Conservation (phyloP, 2,113 vertebrate genomes). For the Hippoglossus stenolepis region DNA sequence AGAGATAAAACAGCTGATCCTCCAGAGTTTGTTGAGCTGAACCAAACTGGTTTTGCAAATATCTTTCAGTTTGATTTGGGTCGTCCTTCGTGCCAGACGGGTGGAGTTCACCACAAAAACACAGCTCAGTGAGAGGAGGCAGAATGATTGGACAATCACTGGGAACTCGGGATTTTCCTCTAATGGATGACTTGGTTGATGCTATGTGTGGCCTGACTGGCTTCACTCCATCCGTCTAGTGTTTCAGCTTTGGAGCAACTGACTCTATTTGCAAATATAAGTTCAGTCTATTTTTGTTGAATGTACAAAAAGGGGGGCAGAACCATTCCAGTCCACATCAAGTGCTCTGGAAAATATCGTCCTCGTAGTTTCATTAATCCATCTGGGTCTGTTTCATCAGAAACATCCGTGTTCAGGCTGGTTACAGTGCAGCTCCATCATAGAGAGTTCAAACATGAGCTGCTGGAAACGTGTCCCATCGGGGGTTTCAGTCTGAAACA, state of each 20-base stretch:
- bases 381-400: conserved; percentile 25
- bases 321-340: conserved; percentile 27
- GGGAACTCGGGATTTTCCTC: conserved; percentile 33
- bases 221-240: conserved; percentile 10
- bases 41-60: conserved; percentile 19
- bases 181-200: conserved; percentile 39
- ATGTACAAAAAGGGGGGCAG: not conserved
- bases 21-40: conserved; percentile 14
- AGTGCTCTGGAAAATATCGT: conserved; percentile 36
- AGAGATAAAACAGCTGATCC: conserved; percentile 6
- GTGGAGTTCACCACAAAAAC: conserved; percentile 24
- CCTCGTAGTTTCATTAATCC: conserved; percentile 12
- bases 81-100: conserved; percentile 27
- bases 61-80: conserved; percentile 30
- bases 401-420: conserved; percentile 15
- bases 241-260: conserved; percentile 25
- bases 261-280: conserved; percentile 30
- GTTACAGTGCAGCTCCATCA: conserved; percentile 26
- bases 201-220: conserved; percentile 30
- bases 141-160: conserved; percentile 35
- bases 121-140: conserved; percentile 20
- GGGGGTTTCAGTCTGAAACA: conserved; percentile 33
- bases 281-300: conserved; percentile 26
- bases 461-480: conserved; percentile 32
- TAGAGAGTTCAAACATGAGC: conserved; percentile 47